Conservation (phyloP, 2,797 vertebrate species). For the Sebastes minor region DNA sequence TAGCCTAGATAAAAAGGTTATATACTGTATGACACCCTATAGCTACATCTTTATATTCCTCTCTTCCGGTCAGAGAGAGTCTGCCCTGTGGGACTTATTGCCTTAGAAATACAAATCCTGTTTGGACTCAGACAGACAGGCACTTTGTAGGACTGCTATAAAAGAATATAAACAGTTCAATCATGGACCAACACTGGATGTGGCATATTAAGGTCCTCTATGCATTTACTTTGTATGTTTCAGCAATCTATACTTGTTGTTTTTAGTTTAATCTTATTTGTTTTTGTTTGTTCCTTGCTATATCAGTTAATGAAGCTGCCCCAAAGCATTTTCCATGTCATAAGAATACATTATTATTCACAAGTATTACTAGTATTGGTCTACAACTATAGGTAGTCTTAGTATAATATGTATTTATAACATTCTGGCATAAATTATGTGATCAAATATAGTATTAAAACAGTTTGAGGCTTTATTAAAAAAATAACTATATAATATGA, state of each 20-base stretch:
- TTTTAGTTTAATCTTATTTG: neutral
- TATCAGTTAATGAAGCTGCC: neutral
- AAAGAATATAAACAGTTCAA: neutral
- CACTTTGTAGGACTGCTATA: neutral
- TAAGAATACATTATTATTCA: neutral
- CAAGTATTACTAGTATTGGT: neutral
- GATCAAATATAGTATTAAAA: neutral
- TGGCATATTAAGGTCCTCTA: neutral
- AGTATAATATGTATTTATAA: neutral
- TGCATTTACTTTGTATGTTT: neutral
- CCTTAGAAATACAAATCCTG: neutral
- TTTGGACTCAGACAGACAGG: neutral
- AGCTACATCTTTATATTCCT: neutral
- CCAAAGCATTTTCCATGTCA: neutral
- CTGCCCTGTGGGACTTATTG: neutral
- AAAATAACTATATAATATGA: neutral
- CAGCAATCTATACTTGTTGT: neutral
- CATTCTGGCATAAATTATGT: neutral
- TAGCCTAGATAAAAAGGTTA: neutral
- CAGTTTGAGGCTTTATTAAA: neutral
- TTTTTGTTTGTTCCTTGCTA: neutral
- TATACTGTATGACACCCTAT: neutral
- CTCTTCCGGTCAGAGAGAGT: neutral
- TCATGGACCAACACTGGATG: neutral
- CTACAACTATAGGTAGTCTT: neutral